Base-by-base conservation (phyloP, 1,140 invertebrate species). In the Papilio glaucus region DNA sequence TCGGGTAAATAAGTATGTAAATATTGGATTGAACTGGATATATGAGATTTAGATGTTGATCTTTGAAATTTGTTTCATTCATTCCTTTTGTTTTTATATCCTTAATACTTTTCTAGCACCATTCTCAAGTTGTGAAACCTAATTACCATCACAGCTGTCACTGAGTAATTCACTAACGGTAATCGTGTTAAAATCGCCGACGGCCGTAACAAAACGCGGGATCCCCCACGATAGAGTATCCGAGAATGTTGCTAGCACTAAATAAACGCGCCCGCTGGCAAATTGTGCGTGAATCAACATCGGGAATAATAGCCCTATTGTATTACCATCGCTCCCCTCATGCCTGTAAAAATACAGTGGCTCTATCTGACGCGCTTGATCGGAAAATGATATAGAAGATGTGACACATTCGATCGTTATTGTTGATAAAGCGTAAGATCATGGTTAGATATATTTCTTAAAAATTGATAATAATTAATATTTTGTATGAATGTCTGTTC, bases 271-370 rank as follows among this genome's bases (percentile, higher is more conserved):
- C 72, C 74, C 72, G 76, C 63, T 75, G 61, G 84, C 86, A 90
- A 90, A 90, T 88, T 88, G 88, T 86, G 82, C 86, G 85, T 89
- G 87, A 75, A 82, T 82, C 93, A 93, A 94, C 91, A 94, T 84
- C 83, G 89, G 88, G 85, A 85, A 93, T 91, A 90, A 92, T 87
- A 84, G 84, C 73, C 49, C 84, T 83, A 86, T 85, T 87, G 82
- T 86, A 82, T 85, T 83, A 82, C 80, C 42, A 67, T 72, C 77
- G 72, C 80, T 70, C 81, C 81, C 80, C 75, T 71, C 78, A 69
- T 72, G 75, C 62, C 69, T 74, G 73, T 75, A 75, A 79, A 78
- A 83, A 82, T 75, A 85, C 68, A 70, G 70, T 65, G 49, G 45
- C 72, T 73, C 49, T 74, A 81, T 82, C 79, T 63, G 53, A 72